Conservation (phyloP, 2,888 invertebrate genomes). For the Caenorhabditis sp. region DNA sequence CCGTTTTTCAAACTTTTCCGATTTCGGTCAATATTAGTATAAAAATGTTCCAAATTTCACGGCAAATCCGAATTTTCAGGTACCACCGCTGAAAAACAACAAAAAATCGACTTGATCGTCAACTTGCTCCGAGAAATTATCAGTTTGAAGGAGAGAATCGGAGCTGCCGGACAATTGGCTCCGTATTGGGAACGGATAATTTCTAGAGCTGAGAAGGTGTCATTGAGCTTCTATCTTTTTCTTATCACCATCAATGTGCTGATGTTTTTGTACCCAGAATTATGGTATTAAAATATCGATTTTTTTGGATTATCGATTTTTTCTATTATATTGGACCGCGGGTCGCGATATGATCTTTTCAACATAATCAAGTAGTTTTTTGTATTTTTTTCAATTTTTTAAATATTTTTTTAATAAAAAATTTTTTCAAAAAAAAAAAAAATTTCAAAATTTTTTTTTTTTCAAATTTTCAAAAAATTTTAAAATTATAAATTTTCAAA, state of each 20-base stretch:
- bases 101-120: slow-evolving; percentile 66
- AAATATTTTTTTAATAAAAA: neutral
- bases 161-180: slow-evolving; percentile 59
- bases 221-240: slow-evolving; percentile 77
- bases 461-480: neutral
- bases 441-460: neutral
- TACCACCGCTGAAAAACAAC: slow-evolving; percentile 52
- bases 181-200: slow-evolving; percentile 81
- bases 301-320: slow-evolving; percentile 14
- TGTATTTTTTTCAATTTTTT: slow-evolving; percentile 5
- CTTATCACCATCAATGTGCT: slow-evolving; percentile 77
- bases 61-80: slow-evolving; percentile 18
- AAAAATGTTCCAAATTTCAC: no score
- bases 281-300: slow-evolving; percentile 76
- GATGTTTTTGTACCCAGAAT: slow-evolving; percentile 79
- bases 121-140: slow-evolving; percentile 67
- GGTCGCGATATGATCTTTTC: neutral
- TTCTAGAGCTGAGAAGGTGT: slow-evolving; percentile 75
- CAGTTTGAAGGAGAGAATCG: slow-evolving; percentile 59
- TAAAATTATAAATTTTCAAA: neutral
- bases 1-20: no score
- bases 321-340: neutral
- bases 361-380: slow-evolving; percentile 6
- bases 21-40: neutral
- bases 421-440: neutral